phyloP scores from a whole-genome alignment of 2,113 vertebrate species.

The Coryphaenoides rupestris region DNA sequence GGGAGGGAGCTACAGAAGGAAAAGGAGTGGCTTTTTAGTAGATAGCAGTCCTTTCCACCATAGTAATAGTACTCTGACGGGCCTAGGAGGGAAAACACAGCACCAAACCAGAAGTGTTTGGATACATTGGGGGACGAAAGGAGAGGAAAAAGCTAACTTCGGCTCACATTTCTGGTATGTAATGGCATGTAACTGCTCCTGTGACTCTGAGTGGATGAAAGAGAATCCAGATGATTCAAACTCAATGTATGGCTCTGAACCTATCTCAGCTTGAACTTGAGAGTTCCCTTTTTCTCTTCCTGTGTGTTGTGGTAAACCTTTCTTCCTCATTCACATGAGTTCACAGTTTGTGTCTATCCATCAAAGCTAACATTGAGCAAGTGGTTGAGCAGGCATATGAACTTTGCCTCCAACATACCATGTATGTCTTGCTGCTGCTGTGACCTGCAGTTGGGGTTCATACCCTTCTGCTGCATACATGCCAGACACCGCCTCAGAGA shows the following conservation, averaged over 20 bases:
- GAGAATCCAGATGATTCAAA: slow-evolving; percentile 29
- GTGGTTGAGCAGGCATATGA: too few species aligned
- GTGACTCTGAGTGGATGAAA: slow-evolving; percentile 21
- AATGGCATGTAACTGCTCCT: slow-evolving; percentile 22
- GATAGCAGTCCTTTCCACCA: slow-evolving; percentile 58
- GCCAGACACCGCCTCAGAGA: too few species aligned
- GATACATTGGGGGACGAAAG: slow-evolving; percentile 33
- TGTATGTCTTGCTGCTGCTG: too few species aligned
- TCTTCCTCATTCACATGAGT: background rate
- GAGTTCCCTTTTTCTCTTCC: slow-evolving; percentile 26
- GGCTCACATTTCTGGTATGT: slow-evolving; percentile 51
- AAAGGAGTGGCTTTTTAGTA: slow-evolving; percentile 75
- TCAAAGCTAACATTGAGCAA: too few species aligned
- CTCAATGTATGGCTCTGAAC: slow-evolving; percentile 30
- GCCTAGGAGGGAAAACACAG: slow-evolving; percentile 56
- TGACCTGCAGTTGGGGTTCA: too few species aligned
- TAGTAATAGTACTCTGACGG: slow-evolving; percentile 56
- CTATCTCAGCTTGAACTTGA: slow-evolving; percentile 40
- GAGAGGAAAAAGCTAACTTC: slow-evolving; percentile 32
- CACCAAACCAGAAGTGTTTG: slow-evolving; percentile 44
- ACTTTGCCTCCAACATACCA: too few species aligned
- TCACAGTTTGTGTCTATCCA: too few species aligned
- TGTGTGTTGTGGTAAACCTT: background rate
- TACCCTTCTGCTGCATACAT: too few species aligned
- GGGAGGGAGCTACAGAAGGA: slow-evolving; percentile 60